Conservation (phyloP, 1,140 invertebrate species). For the Neelides sp. region DNA sequence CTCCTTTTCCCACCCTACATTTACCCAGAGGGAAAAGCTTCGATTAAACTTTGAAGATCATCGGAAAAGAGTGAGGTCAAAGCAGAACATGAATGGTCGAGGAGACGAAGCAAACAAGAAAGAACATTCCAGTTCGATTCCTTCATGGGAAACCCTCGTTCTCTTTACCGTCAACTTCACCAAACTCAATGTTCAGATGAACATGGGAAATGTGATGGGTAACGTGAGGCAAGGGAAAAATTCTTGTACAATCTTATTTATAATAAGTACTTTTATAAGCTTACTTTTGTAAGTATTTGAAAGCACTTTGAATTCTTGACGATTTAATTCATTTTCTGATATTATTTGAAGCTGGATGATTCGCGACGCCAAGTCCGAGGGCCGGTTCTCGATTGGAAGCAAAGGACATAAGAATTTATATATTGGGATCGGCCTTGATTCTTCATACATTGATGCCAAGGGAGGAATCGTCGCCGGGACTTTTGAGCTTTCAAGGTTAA, state of each 20-base stretch:
- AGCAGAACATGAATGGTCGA: too few relatives aligned
- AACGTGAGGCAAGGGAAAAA: conserved; percentile 79
- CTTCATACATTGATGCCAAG: conserved; percentile 84
- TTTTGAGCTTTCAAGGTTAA: conserved; percentile 77
- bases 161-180: conserved; percentile 92
- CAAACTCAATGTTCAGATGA: conserved; percentile 89
- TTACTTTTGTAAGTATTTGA: not conserved
- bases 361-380: conserved; percentile 76
- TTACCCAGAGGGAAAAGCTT: conserved; percentile 16
- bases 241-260: conserved; percentile 17
- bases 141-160: conserved; percentile 80
- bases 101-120: conserved; percentile 6
- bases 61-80: too few relatives aligned
- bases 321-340: conserved; percentile 11
- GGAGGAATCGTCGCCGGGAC: conserved; percentile 91
- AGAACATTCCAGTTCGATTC: conserved; percentile 21
- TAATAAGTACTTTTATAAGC: too few relatives aligned
- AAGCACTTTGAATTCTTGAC: not conserved
- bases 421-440: conserved; percentile 71
- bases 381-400: conserved; percentile 82
- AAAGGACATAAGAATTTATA: conserved; percentile 87
- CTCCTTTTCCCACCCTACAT: too few relatives aligned
- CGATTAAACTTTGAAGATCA: conserved; percentile 20
- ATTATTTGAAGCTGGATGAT: conserved; percentile 62
- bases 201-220: conserved; percentile 98